Conservation (phyloP, 2,113 vertebrate species). For the Rhizomys pruinosus region DNA sequence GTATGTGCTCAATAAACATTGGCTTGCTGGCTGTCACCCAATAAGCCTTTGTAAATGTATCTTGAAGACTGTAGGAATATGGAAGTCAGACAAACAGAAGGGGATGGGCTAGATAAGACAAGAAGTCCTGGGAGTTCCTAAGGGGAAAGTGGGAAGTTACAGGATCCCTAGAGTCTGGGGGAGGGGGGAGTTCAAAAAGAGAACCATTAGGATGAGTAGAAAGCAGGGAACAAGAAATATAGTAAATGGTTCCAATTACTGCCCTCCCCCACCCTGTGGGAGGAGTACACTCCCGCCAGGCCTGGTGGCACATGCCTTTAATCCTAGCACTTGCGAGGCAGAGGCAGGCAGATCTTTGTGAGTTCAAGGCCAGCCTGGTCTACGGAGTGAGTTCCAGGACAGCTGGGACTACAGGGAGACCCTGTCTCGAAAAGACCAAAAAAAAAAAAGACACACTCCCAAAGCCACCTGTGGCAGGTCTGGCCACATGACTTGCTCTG, state of each 20-base stretch:
- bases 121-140: neutral
- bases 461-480: neutral
- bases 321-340: too few species aligned
- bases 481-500: neutral
- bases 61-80: neutral
- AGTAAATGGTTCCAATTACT: neutral
- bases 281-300: neutral
- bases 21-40: neutral
- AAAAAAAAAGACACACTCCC: neutral
- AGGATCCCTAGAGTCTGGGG: neutral
- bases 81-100: neutral
- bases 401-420: too few species aligned
- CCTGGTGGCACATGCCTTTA: too few species aligned
- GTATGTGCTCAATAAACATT: neutral
- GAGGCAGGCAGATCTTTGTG: too few species aligned
- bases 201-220: neutral
- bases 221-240: neutral
- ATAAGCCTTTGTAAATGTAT: neutral
- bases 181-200: slow-evolving; percentile 1
- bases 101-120: neutral
- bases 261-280: too few species aligned
- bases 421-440: too few species aligned
- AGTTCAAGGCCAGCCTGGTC: too few species aligned
- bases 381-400: too few species aligned
- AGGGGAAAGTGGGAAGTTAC: neutral